These are phyloP conservation scores for Acanthosepion pharaonis DNA, from an alignment of 2,888 invertebrate species.

Conservation along the genomic window DNA sequence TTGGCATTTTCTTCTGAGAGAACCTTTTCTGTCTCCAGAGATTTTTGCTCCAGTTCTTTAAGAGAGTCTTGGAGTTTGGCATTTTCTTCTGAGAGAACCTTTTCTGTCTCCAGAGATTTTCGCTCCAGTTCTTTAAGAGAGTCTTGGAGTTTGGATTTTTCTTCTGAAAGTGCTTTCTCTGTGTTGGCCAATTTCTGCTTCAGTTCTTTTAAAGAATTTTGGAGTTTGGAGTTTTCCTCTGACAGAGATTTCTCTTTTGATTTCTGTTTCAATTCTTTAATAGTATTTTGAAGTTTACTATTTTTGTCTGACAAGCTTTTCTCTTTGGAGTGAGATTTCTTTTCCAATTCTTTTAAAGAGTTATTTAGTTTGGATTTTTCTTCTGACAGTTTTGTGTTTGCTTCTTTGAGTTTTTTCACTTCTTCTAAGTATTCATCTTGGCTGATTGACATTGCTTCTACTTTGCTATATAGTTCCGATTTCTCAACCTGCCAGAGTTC, in stretches of 20 bases:
- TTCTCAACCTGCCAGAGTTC: conserved; percentile 37
- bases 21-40: not conserved
- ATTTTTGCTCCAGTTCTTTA: not conserved
- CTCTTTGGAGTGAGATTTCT: not conserved
- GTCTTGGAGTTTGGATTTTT: not conserved
- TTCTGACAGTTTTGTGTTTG: not conserved
- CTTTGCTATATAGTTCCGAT: not conserved
- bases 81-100: conserved; percentile 37
- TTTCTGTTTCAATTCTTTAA: conserved; percentile 47
- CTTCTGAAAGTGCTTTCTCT: not conserved
- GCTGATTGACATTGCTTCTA: not conserved
- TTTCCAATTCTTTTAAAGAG: not conserved
- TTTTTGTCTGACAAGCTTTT: not conserved
- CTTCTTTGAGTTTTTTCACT: not conserved
- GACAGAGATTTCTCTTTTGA: conserved; percentile 50
- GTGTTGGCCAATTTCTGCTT: not conserved
- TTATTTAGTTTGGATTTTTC: not conserved
- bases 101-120: not conserved
- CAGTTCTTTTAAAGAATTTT: conserved; percentile 6
- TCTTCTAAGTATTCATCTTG: not conserved
- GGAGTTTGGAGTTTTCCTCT: conserved; percentile 48
- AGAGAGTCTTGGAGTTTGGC: not conserved
- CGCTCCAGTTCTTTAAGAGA: not conserved
- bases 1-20: conserved; percentile 43
- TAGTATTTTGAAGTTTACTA: not conserved